A percentile compares a stretch with the other conserved stretches of the same genome.
These are phyloP conservation scores for Polymixis lichenea DNA, from an alignment of 2,888 invertebrate species.

Conservation along the genomic window DNA sequence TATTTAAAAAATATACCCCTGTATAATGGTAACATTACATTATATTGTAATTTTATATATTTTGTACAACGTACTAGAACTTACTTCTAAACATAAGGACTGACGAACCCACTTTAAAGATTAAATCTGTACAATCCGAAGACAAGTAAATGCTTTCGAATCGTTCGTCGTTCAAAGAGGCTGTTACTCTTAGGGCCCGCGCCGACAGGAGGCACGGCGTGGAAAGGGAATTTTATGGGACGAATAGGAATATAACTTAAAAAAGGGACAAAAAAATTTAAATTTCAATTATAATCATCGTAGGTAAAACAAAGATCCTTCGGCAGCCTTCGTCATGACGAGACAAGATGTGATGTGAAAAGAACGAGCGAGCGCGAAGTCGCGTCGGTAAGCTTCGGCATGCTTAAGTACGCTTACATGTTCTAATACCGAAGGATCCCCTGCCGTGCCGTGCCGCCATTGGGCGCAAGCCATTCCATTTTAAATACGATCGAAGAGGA, in stretches of 20 bases:
- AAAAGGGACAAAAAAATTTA: not conserved
- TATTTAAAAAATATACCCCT: slow-evolving; percentile 84
- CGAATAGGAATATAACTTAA: not conserved
- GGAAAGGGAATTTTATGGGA: not conserved
- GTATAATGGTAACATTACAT: slow-evolving; percentile 64
- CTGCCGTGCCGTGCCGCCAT: not conserved
- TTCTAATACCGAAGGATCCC: not conserved
- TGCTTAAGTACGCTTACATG: not conserved
- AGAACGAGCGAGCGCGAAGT: not conserved
- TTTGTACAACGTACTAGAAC: slow-evolving; percentile 65
- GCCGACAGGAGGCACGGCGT: not conserved
- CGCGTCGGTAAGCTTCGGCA: not conserved
- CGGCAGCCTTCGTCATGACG: not conserved
- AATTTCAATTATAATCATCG: not conserved
- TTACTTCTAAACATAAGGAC: slow-evolving; percentile 41
- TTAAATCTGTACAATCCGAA: slow-evolving; percentile 14
- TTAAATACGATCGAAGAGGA: not conserved
- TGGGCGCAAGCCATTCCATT: not conserved
- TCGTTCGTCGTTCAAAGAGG: not conserved
- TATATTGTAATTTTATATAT: slow-evolving; percentile 47
- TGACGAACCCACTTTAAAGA: slow-evolving; percentile 36
- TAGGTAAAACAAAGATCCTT: not conserved
- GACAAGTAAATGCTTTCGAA: not conserved
- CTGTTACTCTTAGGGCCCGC: not conserved
- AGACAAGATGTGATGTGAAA: not conserved